A percentile compares a stretch with the other conserved stretches of the same genome.
phyloP scores from a whole-genome alignment of 2,888 invertebrate species.

The Drosophila anomelani region DNA sequence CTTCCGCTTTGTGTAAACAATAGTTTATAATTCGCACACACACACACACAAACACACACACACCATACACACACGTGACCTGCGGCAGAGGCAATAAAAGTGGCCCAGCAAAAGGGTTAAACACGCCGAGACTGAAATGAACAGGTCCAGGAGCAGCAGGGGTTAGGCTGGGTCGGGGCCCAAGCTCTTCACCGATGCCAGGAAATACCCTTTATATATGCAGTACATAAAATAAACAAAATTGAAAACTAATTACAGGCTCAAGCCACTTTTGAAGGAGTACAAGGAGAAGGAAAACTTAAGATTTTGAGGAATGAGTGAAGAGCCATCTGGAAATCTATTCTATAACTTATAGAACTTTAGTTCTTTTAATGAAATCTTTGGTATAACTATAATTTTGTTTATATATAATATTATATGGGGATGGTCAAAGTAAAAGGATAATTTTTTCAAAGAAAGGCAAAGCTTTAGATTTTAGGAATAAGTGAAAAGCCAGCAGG shows the following conservation, averaged over 20 bases:
- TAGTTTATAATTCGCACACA: slow-evolving; percentile 78
- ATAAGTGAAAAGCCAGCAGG: too few species aligned
- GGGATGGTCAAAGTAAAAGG: too few species aligned
- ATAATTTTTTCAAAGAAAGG: too few species aligned
- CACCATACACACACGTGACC: slow-evolving; percentile 38
- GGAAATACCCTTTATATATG: slow-evolving; percentile 10
- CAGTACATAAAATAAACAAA: background rate
- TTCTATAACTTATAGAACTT: too few species aligned
- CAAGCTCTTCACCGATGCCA: slow-evolving; percentile 15
- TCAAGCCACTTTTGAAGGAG: background rate
- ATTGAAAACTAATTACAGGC: background rate
- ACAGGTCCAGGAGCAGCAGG: slow-evolving; percentile 25
- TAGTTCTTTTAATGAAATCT: background rate
- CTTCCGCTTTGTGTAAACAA: slow-evolving; percentile 80
- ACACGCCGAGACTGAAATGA: slow-evolving; percentile 54
- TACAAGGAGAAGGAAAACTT: too few species aligned
- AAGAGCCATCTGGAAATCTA: too few species aligned
- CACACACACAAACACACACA: slow-evolving; percentile 45
- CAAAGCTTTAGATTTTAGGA: too few species aligned
- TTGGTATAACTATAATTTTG: too few species aligned
- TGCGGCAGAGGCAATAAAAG: slow-evolving; percentile 54
- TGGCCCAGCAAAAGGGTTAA: slow-evolving; percentile 64
- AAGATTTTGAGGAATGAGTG: too few species aligned
- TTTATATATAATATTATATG: too few species aligned
- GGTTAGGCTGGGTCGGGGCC: background rate